phyloP scores from a whole-genome alignment of 2,888 invertebrate species.

The Eupithecia vulgata region DNA sequence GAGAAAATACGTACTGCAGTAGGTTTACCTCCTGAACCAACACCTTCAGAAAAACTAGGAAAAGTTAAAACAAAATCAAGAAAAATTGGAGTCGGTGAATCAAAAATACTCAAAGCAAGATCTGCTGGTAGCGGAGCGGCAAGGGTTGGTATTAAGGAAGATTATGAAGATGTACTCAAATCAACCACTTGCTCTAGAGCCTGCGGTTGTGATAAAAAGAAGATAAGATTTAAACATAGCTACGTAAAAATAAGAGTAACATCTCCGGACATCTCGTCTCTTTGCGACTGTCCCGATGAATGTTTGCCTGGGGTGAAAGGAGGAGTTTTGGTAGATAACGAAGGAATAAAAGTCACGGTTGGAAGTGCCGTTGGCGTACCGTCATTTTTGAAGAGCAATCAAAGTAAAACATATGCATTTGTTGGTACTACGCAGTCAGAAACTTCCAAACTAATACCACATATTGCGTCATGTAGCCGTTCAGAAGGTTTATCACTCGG shows the following conservation, averaged over 20 bases:
- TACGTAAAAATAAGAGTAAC: constrained; percentile 71
- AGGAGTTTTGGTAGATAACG: constrained; percentile 65
- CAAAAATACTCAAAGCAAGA: constrained; percentile 23
- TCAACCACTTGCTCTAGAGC: constrained; percentile 65
- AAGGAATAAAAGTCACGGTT: constrained; percentile 69
- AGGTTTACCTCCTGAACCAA: constrained; percentile 49
- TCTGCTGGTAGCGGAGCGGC: constrained; percentile 31
- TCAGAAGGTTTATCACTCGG: neutral
- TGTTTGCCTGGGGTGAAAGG: constrained; percentile 65
- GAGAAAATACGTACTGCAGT: constrained; percentile 53
- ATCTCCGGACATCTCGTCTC: constrained; percentile 67
- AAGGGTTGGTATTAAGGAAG: constrained; percentile 53
- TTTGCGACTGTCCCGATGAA: constrained; percentile 67
- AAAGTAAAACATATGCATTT: constrained; percentile 16
- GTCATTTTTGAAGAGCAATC: constrained; percentile 46
- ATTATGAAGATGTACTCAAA: constrained; percentile 63
- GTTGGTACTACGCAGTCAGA: neutral
- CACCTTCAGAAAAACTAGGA: constrained; percentile 54
- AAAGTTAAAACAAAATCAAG: constrained; percentile 55
- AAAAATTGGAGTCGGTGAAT: constrained; percentile 44
- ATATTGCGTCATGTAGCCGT: too few relatives aligned
- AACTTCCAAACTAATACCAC: neutral
- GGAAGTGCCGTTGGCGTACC: constrained; percentile 60
- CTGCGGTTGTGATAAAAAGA: constrained; percentile 71
- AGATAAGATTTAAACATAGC: constrained; percentile 72